Conservation (phyloP, 2,888 invertebrate species). For the Hanleya hanleyi region DNA sequence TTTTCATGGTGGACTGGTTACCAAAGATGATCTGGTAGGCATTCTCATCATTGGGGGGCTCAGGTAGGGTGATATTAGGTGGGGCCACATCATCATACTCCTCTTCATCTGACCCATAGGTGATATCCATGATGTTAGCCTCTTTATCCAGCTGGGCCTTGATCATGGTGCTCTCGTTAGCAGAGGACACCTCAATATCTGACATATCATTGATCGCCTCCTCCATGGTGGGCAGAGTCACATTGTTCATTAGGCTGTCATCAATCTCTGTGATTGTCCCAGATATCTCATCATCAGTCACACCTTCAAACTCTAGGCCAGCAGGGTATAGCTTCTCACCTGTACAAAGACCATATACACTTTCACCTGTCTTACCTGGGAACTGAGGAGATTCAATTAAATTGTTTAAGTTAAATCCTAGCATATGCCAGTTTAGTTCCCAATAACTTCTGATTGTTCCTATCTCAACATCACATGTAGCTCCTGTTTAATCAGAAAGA, state of each 20-base stretch:
- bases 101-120: slow-evolving; percentile 44
- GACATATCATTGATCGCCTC: slow-evolving; percentile 26
- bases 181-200: slow-evolving; percentile 6
- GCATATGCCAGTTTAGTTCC: background rate
- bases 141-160: background rate
- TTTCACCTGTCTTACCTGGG: too few relatives aligned
- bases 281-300: slow-evolving; percentile 56
- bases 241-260: slow-evolving; percentile 53
- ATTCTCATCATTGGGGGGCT: slow-evolving; percentile 25
- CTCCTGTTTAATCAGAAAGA: too few relatives aligned
- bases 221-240: slow-evolving; percentile 54
- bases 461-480: background rate
- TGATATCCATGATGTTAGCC: background rate
- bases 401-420: too few relatives aligned
- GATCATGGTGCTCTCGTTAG: background rate
- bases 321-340: slow-evolving; percentile 64
- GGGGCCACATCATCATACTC: slow-evolving; percentile 44
- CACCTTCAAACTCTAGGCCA: slow-evolving; percentile 37
- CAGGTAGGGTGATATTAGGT: slow-evolving; percentile 42
- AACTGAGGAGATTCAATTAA: too few relatives aligned
- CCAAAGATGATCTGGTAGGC: slow-evolving; percentile 14
- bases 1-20: slow-evolving; percentile 2
- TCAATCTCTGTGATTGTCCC: slow-evolving; percentile 53
- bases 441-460: background rate
- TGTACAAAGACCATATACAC: too few relatives aligned